These are phyloP conservation scores for Thaumetopoea pityocampa DNA, from an alignment of 1,140 invertebrate genomes.

Conservation along the genomic window DNA sequence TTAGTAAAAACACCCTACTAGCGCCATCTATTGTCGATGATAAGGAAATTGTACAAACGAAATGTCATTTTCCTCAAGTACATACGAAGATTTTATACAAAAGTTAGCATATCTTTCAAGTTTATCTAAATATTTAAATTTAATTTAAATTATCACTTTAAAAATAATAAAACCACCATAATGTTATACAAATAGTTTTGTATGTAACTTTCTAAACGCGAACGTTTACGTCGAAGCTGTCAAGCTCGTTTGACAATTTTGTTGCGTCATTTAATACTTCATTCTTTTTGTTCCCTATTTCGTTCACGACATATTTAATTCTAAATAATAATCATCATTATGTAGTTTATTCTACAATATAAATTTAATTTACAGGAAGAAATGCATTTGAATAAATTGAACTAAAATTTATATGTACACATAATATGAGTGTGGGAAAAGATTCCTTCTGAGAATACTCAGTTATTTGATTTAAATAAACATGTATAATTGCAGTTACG, in stretches of 20 bases:
- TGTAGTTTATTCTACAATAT: neutral
- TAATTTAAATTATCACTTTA: neutral
- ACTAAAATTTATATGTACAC: too few relatives aligned
- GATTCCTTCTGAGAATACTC: too few relatives aligned
- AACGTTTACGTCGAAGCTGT: neutral
- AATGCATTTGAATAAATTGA: too few relatives aligned
- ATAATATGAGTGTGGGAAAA: too few relatives aligned
- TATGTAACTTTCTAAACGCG: slow-evolving; percentile 1
- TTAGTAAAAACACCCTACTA: slow-evolving; percentile 1
- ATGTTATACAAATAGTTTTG: neutral
- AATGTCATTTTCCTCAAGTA: too few relatives aligned
- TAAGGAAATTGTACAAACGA: too few relatives aligned
- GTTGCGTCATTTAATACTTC: slow-evolving; percentile 38
- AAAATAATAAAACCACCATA: slow-evolving; percentile 1
- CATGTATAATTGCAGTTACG: slow-evolving; percentile 8
- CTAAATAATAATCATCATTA: slow-evolving; percentile 5
- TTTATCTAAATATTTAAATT: too few relatives aligned
- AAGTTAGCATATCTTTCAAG: too few relatives aligned
- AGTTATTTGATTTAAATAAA: slow-evolving; percentile 19
- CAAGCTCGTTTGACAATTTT: slow-evolving; percentile 27
- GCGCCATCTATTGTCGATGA: slow-evolving; percentile 2
- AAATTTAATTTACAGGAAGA: too few relatives aligned
- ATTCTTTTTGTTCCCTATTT: slow-evolving; percentile 23
- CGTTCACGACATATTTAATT: slow-evolving; percentile 17
- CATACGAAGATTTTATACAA: too few relatives aligned